These are phyloP conservation scores for Falcunculus frontatus DNA, from an alignment of 2,113 vertebrate genomes.

Conservation along the genomic window DNA sequence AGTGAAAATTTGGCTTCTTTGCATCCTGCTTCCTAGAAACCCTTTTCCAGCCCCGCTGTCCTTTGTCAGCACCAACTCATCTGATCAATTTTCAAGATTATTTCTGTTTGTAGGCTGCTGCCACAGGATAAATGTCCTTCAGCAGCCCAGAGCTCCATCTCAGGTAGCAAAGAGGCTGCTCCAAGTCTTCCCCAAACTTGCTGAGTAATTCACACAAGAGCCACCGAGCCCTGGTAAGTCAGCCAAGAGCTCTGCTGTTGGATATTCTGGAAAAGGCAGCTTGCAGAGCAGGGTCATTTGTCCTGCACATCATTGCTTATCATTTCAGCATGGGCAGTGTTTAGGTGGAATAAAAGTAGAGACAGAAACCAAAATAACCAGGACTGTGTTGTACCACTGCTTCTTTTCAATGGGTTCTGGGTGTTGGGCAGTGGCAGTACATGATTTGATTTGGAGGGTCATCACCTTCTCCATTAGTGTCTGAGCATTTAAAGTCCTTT, in stretches of 20 bases:
- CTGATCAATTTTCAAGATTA: not conserved
- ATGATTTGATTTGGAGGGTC: not conserved
- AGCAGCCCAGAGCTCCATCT: not conserved
- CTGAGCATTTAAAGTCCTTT: not conserved
- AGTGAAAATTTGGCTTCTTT: not conserved
- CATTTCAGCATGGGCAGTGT: not conserved
- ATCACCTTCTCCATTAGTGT: not conserved
- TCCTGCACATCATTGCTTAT: not conserved
- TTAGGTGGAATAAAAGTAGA: not conserved
- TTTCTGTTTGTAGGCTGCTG: not conserved
- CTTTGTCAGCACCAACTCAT: not conserved
- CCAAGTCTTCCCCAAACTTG: not conserved
- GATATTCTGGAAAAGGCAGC: not conserved
- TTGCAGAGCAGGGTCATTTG: accelerated
- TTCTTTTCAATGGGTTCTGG: not conserved
- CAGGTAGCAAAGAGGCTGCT: not conserved
- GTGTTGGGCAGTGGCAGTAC: accelerated
- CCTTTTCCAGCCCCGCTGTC: not conserved
- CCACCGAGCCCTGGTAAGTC: not conserved
- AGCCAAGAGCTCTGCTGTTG: not conserved
- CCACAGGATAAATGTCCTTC: not conserved
- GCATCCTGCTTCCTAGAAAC: not conserved
- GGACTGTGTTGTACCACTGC: not conserved
- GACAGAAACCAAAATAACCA: not conserved
- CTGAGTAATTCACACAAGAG: not conserved